A percentile compares a stretch with the other conserved stretches of the same genome.
These are phyloP conservation scores for Vesta saturnalis DNA, from an alignment of 2,888 invertebrate genomes.

Conservation along the genomic window DNA sequence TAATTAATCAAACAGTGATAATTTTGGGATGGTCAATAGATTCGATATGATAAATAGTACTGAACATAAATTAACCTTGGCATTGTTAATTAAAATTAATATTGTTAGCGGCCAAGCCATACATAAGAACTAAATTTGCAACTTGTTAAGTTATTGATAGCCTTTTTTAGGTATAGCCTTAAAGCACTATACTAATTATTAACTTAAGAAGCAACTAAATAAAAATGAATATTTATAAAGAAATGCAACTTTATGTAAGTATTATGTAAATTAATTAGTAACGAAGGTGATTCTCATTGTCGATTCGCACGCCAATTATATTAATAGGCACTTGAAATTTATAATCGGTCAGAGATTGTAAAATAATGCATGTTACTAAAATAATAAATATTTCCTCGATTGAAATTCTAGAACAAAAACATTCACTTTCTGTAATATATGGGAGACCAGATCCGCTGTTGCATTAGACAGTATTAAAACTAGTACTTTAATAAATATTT, in stretches of 20 bases:
- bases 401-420: constrained; percentile 39
- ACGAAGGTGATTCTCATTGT: neutral
- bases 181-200: no score
- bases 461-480: constrained; percentile 24
- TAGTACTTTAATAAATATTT: constrained; percentile 32
- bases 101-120: no score
- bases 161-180: no score
- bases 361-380: constrained; percentile 26
- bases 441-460: constrained; percentile 31
- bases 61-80: no score
- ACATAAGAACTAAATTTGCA: no score
- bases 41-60: no score
- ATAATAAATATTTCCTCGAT: constrained; percentile 35
- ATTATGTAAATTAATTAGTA: neutral
- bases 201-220: no score
- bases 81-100: no score
- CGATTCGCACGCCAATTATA: neutral
- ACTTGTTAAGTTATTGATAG: no score
- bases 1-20: no score
- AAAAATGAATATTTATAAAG: no score
- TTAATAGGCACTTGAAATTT: neutral
- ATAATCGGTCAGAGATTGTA: constrained; percentile 1
- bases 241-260: neutral
- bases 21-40: no score
- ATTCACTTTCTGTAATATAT: constrained; percentile 38